Percentiles rank a stretch among this genome's conserved stretches.
These are phyloP conservation scores for Caenorhabditis remanei DNA, from an alignment of 1,140 invertebrate genomes.

Conservation along the genomic window DNA sequence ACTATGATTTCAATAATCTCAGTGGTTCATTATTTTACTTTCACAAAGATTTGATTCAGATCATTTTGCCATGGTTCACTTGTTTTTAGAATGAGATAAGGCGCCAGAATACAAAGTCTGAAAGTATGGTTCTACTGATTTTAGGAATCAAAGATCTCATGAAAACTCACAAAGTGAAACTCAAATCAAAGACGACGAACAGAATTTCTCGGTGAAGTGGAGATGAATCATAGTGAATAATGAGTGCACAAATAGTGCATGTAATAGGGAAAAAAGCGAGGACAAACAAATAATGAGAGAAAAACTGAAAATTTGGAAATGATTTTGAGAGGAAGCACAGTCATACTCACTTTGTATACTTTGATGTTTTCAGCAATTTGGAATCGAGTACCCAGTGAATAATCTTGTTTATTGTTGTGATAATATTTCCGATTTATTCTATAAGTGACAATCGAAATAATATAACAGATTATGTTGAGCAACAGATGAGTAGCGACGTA, in stretches of 20 bases:
- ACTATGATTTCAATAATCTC: neutral
- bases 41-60: neutral
- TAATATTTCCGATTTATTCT: conserved; percentile 1
- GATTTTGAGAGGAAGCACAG: too few relatives aligned
- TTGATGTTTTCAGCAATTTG: neutral
- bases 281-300: neutral
- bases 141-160: neutral
- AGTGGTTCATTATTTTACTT: neutral
- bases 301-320: neutral
- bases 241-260: neutral
- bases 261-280: conserved; percentile 8
- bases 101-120: conserved; percentile 26
- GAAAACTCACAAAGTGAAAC: neutral
- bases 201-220: neutral
- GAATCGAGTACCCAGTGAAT: neutral
- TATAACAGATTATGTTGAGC: neutral
- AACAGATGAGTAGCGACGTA: neutral
- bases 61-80: conserved; percentile 12
- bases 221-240: conserved; percentile 18
- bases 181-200: neutral
- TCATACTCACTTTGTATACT: neutral
- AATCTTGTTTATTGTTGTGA: neutral
- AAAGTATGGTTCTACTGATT: neutral
- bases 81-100: neutral
- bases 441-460: neutral